phyloP scores from a whole-genome alignment of 2,113 vertebrate species.

The Mus pahari region DNA sequence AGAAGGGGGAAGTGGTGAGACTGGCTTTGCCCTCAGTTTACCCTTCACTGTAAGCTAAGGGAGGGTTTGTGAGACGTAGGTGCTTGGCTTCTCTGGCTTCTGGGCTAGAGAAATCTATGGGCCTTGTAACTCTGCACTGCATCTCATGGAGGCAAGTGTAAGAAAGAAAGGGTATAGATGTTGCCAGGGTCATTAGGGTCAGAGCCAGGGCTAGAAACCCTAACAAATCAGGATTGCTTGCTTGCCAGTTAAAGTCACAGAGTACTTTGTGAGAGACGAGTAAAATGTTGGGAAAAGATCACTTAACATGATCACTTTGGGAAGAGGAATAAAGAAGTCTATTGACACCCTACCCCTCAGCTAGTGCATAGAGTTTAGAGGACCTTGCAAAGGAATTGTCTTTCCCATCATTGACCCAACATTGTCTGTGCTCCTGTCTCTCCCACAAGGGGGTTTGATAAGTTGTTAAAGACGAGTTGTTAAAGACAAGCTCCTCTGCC shows the following conservation, averaged over 20 bases:
- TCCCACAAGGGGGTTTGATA: not conserved
- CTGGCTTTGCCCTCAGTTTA: not conserved
- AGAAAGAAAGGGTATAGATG: too few relatives aligned
- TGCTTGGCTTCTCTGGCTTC: not conserved
- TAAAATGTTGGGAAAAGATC: not conserved
- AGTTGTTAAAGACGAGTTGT: not conserved
- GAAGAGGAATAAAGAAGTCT: not conserved
- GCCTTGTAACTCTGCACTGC: rapidly evolving
- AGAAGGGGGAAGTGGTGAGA: not conserved
- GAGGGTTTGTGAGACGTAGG: not conserved
- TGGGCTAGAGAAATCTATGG: not conserved
- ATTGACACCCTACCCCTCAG: not conserved
- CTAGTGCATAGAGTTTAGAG: not conserved
- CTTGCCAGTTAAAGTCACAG: not conserved
- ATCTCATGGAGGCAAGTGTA: not conserved
- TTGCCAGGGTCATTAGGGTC: not conserved
- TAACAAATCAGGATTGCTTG: not conserved
- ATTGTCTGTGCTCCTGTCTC: not conserved
- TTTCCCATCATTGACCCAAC: not conserved
- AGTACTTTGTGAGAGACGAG: not conserved
- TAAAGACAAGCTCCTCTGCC: not conserved
- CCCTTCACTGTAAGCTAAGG: not conserved
- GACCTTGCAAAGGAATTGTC: not conserved
- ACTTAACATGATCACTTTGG: not conserved
- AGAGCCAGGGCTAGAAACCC: not conserved